Base-by-base conservation (phyloP, 2,113 vertebrate species). In the Gorsachius goisagi region DNA sequence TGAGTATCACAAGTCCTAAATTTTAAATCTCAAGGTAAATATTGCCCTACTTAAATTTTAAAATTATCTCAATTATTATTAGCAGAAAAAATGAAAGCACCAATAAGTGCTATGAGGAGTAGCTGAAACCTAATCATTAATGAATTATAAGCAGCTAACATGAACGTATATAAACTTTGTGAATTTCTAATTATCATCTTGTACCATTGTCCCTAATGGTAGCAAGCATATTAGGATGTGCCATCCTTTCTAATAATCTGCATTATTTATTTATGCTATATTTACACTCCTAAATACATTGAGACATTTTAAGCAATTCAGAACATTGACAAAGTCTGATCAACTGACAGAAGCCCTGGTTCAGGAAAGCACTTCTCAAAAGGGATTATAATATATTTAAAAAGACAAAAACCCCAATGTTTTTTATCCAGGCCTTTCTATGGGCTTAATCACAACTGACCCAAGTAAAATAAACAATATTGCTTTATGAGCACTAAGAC, bases 171-270 rank as follows among this genome's bases (percentile, higher is more conserved):
- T 33, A 73, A 37, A 59, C 71, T 62, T n/a, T 55, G 59, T 71
- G 73, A 84, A 91, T 90, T 74, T 55, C 68, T 87, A 80, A 94
- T 87, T 76, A 91, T 52, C 50, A 91, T 52, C 50, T 77, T 53
- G 68, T 58, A 69, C 55, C 14, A 3, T 30, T 94, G 90, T 56
- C 66, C 86, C 86, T 56, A 22, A n/a, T 45, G 50, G 32, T 3
- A 45, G 49, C 10, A 76, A 86, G 80, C 68, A 32, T 39, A 39
- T 77, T 39, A 53, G 21, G 30, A 66, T 45, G 41, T 52, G 68
- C 26, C 27, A 62, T 24, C 62, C 45, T 84, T 77, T 47, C 79
- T 64, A 90, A 86, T 62, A 89, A 49, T 44, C 50, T 69, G 11
- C 79, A 45, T 89, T 58, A 91, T 53, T 86, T 80, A 86, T 49